A percentile compares a stretch with the other conserved stretches of the same genome.
phyloP scores from a whole-genome alignment of 2,113 vertebrate species.

The Eidolon helvum region DNA sequence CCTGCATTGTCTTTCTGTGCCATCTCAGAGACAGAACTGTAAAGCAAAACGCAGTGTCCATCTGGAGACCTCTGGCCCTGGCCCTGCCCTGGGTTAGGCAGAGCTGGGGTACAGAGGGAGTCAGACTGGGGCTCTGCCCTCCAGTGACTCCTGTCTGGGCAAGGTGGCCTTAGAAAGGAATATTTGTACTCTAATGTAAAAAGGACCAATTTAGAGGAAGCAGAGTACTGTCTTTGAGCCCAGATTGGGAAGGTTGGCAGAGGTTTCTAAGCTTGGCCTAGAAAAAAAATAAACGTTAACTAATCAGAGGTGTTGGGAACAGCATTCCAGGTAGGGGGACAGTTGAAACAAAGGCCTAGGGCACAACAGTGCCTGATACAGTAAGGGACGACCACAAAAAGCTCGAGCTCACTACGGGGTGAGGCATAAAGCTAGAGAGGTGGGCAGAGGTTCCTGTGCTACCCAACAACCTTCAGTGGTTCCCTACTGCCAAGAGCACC shows the following conservation, averaged over 20 bases:
- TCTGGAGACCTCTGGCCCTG: not conserved
- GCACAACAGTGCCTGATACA: not conserved
- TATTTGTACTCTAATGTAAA: not conserved
- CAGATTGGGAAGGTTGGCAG: not conserved
- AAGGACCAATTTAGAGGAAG: not conserved
- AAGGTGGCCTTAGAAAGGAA: not conserved
- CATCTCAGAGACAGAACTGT: not conserved
- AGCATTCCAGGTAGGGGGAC: not conserved
- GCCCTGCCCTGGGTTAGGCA: not conserved
- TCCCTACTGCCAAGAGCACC: not conserved
- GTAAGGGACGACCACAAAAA: not conserved
- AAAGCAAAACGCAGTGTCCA: not conserved
- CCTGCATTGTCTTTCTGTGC: not conserved
- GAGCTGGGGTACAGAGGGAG: not conserved
- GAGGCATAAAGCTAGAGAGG: not conserved
- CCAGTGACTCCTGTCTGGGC: rapidly evolving
- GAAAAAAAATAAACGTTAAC: not conserved
- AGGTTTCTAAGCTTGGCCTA: not conserved
- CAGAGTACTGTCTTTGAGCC: not conserved
- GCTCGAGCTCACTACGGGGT: not conserved
- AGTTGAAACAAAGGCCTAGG: not conserved
- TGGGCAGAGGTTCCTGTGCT: not conserved
- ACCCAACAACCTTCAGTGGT: not conserved
- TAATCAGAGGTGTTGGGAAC: not conserved
- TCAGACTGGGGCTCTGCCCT: not conserved